Evolutionary conservation across 2,113 vertebrate genomes (phyloP).

Genomic region (Beaufortia kweichowensis): DNA sequence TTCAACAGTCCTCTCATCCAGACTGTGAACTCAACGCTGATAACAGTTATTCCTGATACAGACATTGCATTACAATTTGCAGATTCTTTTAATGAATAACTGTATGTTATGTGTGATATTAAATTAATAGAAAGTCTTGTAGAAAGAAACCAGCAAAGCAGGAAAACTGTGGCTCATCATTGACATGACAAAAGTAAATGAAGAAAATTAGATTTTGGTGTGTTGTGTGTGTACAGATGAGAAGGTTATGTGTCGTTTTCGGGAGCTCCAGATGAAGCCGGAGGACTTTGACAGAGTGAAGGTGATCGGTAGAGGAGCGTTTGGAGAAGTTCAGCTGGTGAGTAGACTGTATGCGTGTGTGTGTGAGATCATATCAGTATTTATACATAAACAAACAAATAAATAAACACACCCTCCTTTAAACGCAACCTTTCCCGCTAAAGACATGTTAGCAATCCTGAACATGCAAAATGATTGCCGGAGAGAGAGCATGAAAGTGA

Average conservation of each 20-base stretch:
- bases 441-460: no score
- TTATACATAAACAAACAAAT: background rate
- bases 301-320: conserved; percentile 96
- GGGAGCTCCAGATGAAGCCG: conserved; percentile 95
- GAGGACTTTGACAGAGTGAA: conserved; percentile 98
- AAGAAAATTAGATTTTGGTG: background rate
- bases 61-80: background rate
- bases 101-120: background rate
- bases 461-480: no score
- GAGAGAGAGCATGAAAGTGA: no score
- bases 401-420: no score
- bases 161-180: background rate
- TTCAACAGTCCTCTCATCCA: conserved; percentile 37
- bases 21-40: conserved; percentile 10
- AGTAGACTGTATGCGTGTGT: conserved; percentile 68
- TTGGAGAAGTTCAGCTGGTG: conserved; percentile 98
- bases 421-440: no score
- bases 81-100: conserved; percentile 8
- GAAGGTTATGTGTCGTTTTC: conserved; percentile 84
- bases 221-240: conserved; percentile 80
- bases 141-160: background rate
- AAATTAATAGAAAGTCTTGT: background rate
- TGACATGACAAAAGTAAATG: background rate
- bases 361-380: background rate
- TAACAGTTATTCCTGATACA: background rate